phyloP scores from a whole-genome alignment of 2,888 invertebrate species.

The Capitulum mitella region DNA sequence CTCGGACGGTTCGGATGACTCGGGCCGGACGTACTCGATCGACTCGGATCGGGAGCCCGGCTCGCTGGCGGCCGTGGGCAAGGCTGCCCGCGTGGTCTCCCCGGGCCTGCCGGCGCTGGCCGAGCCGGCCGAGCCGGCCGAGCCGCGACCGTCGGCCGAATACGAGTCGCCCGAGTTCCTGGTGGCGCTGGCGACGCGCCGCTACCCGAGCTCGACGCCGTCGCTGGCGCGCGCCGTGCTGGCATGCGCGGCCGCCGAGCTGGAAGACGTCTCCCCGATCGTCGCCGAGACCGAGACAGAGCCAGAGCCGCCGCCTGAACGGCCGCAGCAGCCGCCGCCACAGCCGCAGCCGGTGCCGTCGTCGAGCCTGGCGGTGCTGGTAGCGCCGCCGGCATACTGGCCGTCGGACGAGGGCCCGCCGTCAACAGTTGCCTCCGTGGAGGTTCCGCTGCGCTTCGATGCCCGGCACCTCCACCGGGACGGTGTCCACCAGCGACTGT shows the following conservation, averaged over 20 bases:
- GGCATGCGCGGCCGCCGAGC: background rate
- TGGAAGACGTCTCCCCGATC: background rate
- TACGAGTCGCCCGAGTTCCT: slow-evolving; percentile 1
- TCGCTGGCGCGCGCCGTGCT: background rate
- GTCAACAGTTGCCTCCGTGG: background rate
- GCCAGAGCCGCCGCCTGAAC: no score
- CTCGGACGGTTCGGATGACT: background rate
- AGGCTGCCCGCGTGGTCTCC: background rate
- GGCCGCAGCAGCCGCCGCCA: background rate
- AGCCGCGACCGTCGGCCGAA: background rate
- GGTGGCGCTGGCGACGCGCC: background rate
- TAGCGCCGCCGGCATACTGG: background rate
- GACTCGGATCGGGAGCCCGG: background rate
- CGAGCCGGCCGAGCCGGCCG: background rate
- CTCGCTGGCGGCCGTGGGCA: background rate
- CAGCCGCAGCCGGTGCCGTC: background rate
- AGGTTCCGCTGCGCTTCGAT: background rate
- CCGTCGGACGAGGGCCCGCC: background rate
- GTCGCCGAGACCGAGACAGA: background rate
- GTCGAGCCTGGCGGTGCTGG: background rate
- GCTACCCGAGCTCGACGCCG: slow-evolving; percentile 10
- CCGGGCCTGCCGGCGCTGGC: background rate
- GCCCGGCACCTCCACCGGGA: background rate
- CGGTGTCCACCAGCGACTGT: background rate
- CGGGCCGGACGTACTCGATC: background rate